Evolutionary conservation across 2,797 vertebrate genomes (phyloP).

Genomic region (Spheniscus humboldti): DNA sequence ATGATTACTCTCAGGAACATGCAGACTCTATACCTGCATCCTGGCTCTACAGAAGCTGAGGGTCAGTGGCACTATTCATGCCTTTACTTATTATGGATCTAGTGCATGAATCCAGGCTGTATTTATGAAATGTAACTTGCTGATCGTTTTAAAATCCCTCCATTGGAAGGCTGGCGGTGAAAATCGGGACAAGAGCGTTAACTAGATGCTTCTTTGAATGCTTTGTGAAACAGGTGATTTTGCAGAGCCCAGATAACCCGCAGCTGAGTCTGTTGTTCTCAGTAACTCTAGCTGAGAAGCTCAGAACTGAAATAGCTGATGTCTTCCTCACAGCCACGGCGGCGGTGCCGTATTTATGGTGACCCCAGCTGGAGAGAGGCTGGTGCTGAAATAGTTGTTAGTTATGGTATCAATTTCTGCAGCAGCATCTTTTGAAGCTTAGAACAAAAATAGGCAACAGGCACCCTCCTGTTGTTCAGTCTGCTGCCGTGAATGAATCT

Average conservation of each 20-base stretch:
- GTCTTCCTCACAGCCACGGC: not conserved
- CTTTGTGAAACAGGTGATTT: not conserved
- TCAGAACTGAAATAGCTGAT: not conserved
- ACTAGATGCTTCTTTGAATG: not conserved
- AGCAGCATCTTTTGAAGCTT: conserved; percentile 10
- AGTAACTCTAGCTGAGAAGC: not conserved
- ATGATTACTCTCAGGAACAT: not conserved
- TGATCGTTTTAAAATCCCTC: not conserved
- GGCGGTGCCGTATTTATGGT: not conserved
- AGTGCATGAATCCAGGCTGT: not conserved
- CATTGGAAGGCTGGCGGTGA: not conserved
- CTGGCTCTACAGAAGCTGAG: not conserved
- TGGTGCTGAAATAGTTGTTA: not conserved
- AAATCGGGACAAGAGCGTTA: not conserved
- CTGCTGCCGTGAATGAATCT: not conserved
- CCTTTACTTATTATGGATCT: not conserved
- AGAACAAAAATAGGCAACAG: not conserved
- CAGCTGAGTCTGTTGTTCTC: not conserved
- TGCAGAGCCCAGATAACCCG: not conserved
- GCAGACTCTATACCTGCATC: not conserved
- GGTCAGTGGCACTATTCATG: not conserved
- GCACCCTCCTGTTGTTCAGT: not conserved
- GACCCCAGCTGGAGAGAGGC: not conserved
- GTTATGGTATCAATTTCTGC: not conserved
- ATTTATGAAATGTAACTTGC: not conserved